A percentile compares a stretch with the other conserved stretches of the same genome.
These are phyloP conservation scores for Rotaria socialis DNA, from an alignment of 2,888 invertebrate genomes.

Conservation along the genomic window DNA sequence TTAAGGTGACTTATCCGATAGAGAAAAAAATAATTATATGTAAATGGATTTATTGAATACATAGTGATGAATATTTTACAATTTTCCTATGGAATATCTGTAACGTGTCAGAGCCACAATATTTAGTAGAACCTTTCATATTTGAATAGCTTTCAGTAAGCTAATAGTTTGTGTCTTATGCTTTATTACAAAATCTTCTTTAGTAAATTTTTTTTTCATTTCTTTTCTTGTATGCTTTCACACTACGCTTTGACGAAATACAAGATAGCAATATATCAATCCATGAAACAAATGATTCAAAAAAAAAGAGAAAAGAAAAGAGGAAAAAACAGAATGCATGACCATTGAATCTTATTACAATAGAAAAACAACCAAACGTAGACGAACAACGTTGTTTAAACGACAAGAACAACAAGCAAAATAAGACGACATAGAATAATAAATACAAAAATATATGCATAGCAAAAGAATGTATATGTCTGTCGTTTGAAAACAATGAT, in stretches of 20 bases:
- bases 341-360: not conserved
- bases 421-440: not conserved
- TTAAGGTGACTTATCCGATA: too few relatives aligned
- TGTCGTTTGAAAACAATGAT: not conserved
- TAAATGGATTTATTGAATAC: too few relatives aligned
- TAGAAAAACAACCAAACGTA: not conserved
- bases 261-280: not conserved
- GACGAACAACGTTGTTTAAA: not conserved
- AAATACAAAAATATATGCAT: constrained; percentile 20
- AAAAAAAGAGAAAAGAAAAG: not conserved
- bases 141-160: not conserved
- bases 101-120: too few relatives aligned
- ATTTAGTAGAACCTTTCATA: too few relatives aligned
- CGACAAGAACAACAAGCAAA: not conserved
- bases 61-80: too few relatives aligned
- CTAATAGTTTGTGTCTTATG: not conserved
- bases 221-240: not conserved
- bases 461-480: not conserved
- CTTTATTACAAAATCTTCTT: not conserved
- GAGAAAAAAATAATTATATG: too few relatives aligned
- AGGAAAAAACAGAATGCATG: not conserved
- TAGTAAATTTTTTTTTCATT: not conserved
- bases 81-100: too few relatives aligned
- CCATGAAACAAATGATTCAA: not conserved
- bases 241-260: not conserved